Base-by-base conservation (phyloP, 2,888 invertebrate genomes). In the Allacma fusca region DNA sequence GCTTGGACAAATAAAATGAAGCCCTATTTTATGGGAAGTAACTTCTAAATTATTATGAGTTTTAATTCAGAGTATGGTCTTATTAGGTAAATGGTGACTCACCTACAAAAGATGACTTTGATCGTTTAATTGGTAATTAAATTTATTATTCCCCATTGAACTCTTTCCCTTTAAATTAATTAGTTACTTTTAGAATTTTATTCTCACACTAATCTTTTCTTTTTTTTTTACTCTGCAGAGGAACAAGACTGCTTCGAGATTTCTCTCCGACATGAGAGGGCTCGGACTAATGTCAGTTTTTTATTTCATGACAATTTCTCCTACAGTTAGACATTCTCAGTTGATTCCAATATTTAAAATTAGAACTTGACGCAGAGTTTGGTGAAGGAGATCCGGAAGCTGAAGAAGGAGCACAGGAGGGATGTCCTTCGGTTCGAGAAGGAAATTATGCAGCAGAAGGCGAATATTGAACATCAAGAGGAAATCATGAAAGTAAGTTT, bases 161-260 rank as follows among this genome's bases (percentile, higher is more conserved):
- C n/a, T n/a, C n/a, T n/a, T n/a, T n/a, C n/a, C n/a, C n/a, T n/a
- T n/a, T 26, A 26, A 65, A 26, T 65, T 65, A 24, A 19, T 24
- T 26, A 65, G 26, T 26, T 26, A 19, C 12, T n/a, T n/a, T n/a
- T n/a, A n/a, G n/a, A n/a, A n/a, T n/a, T n/a, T n/a, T n/a, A 34
- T 34, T 34, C 34, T 9, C 34, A 9, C 34, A n/a, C n/a, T n/a
- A n/a, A n/a, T n/a, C n/a, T n/a, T n/a, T n/a, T n/a, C n/a, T n/a
- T n/a, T n/a, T n/a, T 59, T 7, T 59, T 68, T 21, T 21, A 50
- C 16, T 65, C 21, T 73, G 5, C 34, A 76, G 76, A 50, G 12
- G 76, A 76, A 28, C 70, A 76, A 70, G 70, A 70, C 40, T 70
- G 75, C 68, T 75, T 70, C 21, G 76, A 76, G 24, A 64, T 70